A percentile compares a stretch with the other conserved stretches of the same genome.
Conservation (phyloP, 2,113 vertebrate genomes). For the Mellivora capensis region DNA sequence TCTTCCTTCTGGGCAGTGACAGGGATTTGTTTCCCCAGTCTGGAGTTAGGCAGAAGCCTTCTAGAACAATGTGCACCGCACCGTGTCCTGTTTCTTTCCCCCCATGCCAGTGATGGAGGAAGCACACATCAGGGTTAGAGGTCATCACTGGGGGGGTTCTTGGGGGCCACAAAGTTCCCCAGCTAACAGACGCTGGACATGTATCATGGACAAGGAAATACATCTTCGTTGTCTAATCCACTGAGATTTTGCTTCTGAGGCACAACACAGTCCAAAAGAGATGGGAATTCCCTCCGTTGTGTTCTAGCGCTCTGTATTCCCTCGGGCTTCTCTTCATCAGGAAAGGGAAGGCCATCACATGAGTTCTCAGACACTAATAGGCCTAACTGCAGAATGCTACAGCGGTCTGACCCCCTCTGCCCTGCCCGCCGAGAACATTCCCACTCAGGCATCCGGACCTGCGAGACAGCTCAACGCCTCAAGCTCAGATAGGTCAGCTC, state of each 20-base stretch:
- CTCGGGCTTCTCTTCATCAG: neutral
- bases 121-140: rapidly evolving
- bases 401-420: neutral
- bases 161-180: rapidly evolving
- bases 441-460: neutral
- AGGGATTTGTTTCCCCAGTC: neutral
- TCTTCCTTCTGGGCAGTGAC: neutral
- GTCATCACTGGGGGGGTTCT: neutral
- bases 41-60: neutral
- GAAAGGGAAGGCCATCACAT: neutral
- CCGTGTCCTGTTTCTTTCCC: rapidly evolving
- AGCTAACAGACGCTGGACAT: neutral
- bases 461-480: rapidly evolving
- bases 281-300: rapidly evolving
- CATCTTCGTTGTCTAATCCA: no score
- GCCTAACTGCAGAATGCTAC: neutral
- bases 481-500: neutral
- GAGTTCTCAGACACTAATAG: neutral
- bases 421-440: neutral
- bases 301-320: neutral
- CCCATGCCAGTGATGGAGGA: rapidly evolving
- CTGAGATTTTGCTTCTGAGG: neutral
- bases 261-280: neutral
- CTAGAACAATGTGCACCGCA: rapidly evolving
- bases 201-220: rapidly evolving